Evolutionary conservation across 2,888 invertebrate genomes (phyloP).

Genomic region (Cephalotes varians): DNA sequence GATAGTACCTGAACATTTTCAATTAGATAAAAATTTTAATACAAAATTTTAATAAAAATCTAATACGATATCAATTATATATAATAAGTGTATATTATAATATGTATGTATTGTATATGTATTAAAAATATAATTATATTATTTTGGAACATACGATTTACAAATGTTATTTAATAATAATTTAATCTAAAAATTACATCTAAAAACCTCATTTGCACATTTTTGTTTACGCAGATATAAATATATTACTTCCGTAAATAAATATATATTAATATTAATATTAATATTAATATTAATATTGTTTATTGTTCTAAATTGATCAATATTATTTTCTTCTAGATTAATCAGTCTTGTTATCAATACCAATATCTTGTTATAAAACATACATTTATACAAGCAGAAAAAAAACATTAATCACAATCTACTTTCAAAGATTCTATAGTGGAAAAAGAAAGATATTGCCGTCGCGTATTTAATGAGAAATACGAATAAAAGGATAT

Average conservation of each 20-base stretch:
- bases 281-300: too few relatives aligned
- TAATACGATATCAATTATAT: not conserved
- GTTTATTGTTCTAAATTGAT: too few relatives aligned
- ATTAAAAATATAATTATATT: too few relatives aligned
- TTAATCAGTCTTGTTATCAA: too few relatives aligned
- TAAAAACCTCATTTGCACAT: not conserved
- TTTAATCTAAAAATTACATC: not conserved
- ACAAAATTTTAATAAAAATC: too few relatives aligned
- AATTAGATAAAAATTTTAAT: not conserved
- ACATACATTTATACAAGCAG: not conserved
- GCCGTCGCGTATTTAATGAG: not conserved
- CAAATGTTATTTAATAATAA: not conserved
- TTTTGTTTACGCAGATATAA: not conserved
- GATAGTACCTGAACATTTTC: conserved; percentile 62
- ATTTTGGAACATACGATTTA: too few relatives aligned
- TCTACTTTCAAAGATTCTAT: not conserved
- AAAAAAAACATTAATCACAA: not conserved
- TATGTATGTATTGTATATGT: too few relatives aligned
- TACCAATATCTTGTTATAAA: not conserved
- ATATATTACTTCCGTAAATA: not conserved
- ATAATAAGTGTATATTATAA: too few relatives aligned
- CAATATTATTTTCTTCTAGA: not conserved
- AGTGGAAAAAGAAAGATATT: not conserved
- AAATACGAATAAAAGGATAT: not conserved
- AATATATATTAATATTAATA: too few relatives aligned